Base-by-base conservation (phyloP, 2,113 vertebrate genomes). In the Eolophus roseicapilla region DNA sequence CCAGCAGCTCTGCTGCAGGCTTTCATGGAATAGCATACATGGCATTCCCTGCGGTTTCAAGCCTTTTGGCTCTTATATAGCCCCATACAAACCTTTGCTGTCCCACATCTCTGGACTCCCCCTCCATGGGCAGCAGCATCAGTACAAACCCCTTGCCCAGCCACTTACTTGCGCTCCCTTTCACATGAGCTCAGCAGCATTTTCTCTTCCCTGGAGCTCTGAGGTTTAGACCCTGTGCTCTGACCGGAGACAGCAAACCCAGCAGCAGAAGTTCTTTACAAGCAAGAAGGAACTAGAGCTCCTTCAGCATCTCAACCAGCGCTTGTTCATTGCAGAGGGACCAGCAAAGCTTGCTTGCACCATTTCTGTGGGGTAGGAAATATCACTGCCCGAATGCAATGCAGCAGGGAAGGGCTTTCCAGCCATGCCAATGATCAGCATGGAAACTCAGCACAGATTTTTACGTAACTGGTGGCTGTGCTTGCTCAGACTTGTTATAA, bases 251-350 rank as follows among this genome's bases (percentile, higher is more conserved):
- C 10, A 27, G 63, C 19, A 62, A 76, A 90, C 71, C 55, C 73
- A 75, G 44, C 71, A 79, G 65, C 59, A 79, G 44, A 23, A 1
- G 10, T 7, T 60, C 44, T 52, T n/a, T 6, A 33, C 13, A 75
- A 76, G 68, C 46, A 25, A 50, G 50, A n/a, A 71, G 17, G 18
- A 37, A 11, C 35, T 10, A 33, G 21, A 59, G 33, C 7, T 63
- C 52, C 64, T 37, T 43, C 68, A 83, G 73, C 77, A 46, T 11
- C 77, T 43, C 31, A 6, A 27, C 28, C 27, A 10, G 47, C 3
- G 0, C 25, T 49, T 39, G 59, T 11, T 35, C 7, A 0, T 25
- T 21, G 65, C 33, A 8, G 35, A 63, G 55, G 2, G 21, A 28
- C 35, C 50, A 37, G 37, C 60, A 43, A 53, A 39, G 49, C 62